phyloP scores from a whole-genome alignment of 2,888 invertebrate species.

The Blomia tropicalis region DNA sequence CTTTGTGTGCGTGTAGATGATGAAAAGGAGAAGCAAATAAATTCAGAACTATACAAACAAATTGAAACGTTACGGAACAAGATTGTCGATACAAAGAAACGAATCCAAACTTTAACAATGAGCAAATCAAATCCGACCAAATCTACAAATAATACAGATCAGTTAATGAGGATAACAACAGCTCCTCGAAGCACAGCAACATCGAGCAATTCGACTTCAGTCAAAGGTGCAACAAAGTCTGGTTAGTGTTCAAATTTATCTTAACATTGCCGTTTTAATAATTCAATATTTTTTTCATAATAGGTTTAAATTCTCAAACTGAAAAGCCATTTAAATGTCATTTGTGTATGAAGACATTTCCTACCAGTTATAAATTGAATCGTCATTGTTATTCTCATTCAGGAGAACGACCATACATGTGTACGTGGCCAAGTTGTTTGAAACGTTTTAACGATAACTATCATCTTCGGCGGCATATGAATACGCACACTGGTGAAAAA shows the following conservation, averaged over 20 bases:
- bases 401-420: conserved; percentile 16
- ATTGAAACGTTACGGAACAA: conserved; percentile 15
- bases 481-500: conserved; percentile 21
- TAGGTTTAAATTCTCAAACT: not conserved
- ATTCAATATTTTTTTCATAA: not conserved
- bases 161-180: not conserved
- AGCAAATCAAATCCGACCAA: not conserved
- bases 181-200: not conserved
- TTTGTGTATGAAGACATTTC: conserved; percentile 15
- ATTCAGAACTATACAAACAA: not conserved
- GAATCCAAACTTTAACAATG: not conserved
- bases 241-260: too few species aligned
- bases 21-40: not conserved
- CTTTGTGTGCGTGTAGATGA: conserved; percentile 4
- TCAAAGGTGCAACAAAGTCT: too few species aligned
- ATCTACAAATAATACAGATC: not conserved
- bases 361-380: conserved; percentile 9
- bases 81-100: conserved; percentile 19
- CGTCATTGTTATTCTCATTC: conserved; percentile 21
- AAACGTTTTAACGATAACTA: conserved; percentile 22
- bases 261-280: not conserved
- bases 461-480: conserved; percentile 18
- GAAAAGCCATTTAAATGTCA: conserved; percentile 7
- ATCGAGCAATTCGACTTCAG: not conserved
- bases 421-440: conserved; percentile 19